Base-by-base conservation (phyloP, 92 coral and sea anemone species). In the Epizoanthus ramosus region DNA sequence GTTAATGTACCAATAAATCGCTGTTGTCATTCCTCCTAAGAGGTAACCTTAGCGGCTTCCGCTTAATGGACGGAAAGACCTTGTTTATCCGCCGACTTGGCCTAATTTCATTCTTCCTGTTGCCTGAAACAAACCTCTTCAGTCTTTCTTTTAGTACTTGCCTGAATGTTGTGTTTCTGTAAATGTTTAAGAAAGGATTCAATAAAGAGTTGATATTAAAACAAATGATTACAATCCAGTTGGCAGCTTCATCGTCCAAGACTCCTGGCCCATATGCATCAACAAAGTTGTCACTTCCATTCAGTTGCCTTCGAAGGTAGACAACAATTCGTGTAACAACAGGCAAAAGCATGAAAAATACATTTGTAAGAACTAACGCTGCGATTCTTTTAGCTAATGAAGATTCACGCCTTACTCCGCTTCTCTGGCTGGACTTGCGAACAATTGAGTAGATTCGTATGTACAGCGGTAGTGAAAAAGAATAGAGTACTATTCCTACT, bases 361-460 rank as follows among this genome's bases (percentile, higher is more conserved):
- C 80, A 10, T 58, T 75, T n/a, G 25, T 75, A 53, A 75, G 68
- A 18, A 75, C 80, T 4, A 75, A 52, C n/a, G 35, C 12, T 41
- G 80, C 80, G 60, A 75, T 75, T n/a, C 61, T 75, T 68, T 57
- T 75, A n/a, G 80, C 80, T 33, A 75, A 67, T 35, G 66, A 28
- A 3, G 80, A 75, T 58, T 75, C 80, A 8, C 80, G 56, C 52
- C 47, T 57, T 4, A 58, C 39, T 15, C 80, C 68, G n/a, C 19
- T 67, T 75, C 16, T n/a, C 13, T 58, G 53, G 15, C 80, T 23
- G 24, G 53, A 14, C 4, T 17, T 75, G 28, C n/a, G 37, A 2
- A 28, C 80, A 28, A 23, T 18, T 15, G 39, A 5, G 43, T 75
- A 57, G 21, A 75, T 75, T 18, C 57, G 67, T 57, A 57, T 35